Evolutionary conservation across 2,888 invertebrate species (phyloP).

Genomic region (Stenchaetothrips biformis): DNA sequence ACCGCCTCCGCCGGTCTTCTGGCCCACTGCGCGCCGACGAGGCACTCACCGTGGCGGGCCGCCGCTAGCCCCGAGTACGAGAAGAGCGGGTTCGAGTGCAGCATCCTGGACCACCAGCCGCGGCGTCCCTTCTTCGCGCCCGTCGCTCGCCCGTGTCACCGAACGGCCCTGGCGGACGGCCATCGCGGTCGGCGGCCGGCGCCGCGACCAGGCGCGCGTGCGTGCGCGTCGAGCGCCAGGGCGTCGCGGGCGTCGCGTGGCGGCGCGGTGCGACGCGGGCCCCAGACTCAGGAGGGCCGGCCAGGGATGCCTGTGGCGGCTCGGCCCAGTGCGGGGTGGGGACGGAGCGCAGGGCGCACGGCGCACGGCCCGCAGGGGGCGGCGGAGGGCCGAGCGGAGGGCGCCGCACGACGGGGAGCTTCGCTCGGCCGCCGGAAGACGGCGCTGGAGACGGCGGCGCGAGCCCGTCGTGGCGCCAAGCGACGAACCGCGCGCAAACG

Average conservation of each 20-base stretch:
- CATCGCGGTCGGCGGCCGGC: slow-evolving; percentile 41
- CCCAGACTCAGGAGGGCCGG: not conserved
- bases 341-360: slow-evolving; percentile 44
- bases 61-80: not conserved
- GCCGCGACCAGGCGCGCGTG: slow-evolving; percentile 41
- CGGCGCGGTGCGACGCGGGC: slow-evolving; percentile 31
- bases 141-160: slow-evolving; percentile 53
- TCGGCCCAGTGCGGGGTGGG: slow-evolving; percentile 40
- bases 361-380: slow-evolving; percentile 34
- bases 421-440: not conserved
- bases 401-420: slow-evolving; percentile 41
- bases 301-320: slow-evolving; percentile 30
- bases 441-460: not conserved
- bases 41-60: slow-evolving; percentile 35
- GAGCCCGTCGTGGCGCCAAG: not conserved
- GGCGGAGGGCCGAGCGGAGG: slow-evolving; percentile 42
- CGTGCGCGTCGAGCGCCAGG: slow-evolving; percentile 42
- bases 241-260: slow-evolving; percentile 43
- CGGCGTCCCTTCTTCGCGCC: not conserved
- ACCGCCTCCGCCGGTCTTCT: too few relatives aligned
- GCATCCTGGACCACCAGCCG: not conserved
- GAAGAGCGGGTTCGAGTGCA: slow-evolving; percentile 2
- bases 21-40: too few relatives aligned
- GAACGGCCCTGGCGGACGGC: slow-evolving; percentile 40
- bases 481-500: not conserved